Percentiles rank a stretch among this genome's conserved stretches.
Evolutionary conservation across 2,888 invertebrate species (phyloP).

Genomic region (Drosophila neotestacea): DNA sequence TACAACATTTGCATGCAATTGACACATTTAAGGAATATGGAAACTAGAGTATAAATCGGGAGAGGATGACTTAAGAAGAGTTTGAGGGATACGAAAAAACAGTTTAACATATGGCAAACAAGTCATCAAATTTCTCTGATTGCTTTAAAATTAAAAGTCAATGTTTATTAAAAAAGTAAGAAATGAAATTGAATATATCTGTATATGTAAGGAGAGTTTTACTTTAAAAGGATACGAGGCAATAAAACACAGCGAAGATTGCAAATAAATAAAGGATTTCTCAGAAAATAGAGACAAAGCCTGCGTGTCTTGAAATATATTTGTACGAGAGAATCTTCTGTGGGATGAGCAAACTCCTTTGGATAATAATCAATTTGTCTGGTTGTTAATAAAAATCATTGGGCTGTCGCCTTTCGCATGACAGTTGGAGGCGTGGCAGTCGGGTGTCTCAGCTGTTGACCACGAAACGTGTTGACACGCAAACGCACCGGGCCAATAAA

Average conservation of each 20-base stretch:
- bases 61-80: too few species aligned
- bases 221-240: too few species aligned
- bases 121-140: too few species aligned
- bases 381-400: conserved; percentile 47
- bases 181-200: too few species aligned
- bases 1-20: conserved; percentile 4
- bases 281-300: too few species aligned
- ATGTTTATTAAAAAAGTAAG: too few species aligned
- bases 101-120: too few species aligned
- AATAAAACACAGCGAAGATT: background rate
- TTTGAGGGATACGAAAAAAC: too few species aligned
- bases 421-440: conserved; percentile 53
- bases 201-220: too few species aligned
- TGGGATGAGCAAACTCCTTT: background rate
- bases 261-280: background rate
- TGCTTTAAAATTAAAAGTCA: too few species aligned
- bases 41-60: too few species aligned
- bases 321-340: background rate
- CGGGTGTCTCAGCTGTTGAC: conserved; percentile 41
- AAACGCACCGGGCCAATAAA: conserved; percentile 55
- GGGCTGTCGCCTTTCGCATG: conserved; percentile 33
- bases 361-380: conserved; percentile 3
- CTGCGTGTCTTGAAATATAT: background rate
- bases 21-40: background rate
- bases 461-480: conserved; percentile 78